Evolutionary conservation across 2,113 vertebrate species (phyloP).

Genomic region (Heloderma charlesbogerti): DNA sequence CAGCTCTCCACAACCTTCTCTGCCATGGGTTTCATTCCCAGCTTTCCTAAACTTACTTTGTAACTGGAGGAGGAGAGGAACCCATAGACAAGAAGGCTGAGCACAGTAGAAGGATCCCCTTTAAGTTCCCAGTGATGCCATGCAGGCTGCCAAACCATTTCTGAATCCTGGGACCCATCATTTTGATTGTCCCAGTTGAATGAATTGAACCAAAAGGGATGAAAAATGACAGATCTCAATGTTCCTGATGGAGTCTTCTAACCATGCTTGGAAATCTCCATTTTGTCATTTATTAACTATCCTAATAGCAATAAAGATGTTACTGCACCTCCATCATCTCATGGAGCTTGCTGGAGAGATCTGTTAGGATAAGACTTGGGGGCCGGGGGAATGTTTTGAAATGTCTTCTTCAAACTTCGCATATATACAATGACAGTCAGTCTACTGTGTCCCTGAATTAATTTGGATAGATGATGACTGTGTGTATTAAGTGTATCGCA

Average conservation of each 20-base stretch:
- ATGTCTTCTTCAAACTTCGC: too few species aligned
- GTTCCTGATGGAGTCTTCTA: neutral
- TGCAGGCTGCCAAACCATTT: neutral
- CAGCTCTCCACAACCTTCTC: too few species aligned
- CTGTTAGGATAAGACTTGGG: too few species aligned
- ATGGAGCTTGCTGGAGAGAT: too few species aligned
- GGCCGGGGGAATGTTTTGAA: too few species aligned
- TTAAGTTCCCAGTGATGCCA: neutral
- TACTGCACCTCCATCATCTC: too few species aligned
- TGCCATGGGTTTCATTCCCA: neutral
- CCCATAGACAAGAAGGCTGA: neutral
- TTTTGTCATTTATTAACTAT: neutral
- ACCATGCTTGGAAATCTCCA: neutral
- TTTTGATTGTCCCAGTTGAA: neutral
- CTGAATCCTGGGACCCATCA: neutral
- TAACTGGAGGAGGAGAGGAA: neutral
- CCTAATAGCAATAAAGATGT: too few species aligned
- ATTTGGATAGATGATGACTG: too few species aligned
- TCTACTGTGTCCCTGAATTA: too few species aligned
- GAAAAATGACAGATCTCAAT: neutral
- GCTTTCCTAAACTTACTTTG: neutral
- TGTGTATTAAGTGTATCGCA: too few species aligned
- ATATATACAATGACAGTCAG: too few species aligned
- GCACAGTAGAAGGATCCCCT: neutral
- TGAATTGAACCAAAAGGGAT: neutral